Evolutionary conservation across 2,113 vertebrate species (phyloP).

Genomic region (Prinia subflava): DNA sequence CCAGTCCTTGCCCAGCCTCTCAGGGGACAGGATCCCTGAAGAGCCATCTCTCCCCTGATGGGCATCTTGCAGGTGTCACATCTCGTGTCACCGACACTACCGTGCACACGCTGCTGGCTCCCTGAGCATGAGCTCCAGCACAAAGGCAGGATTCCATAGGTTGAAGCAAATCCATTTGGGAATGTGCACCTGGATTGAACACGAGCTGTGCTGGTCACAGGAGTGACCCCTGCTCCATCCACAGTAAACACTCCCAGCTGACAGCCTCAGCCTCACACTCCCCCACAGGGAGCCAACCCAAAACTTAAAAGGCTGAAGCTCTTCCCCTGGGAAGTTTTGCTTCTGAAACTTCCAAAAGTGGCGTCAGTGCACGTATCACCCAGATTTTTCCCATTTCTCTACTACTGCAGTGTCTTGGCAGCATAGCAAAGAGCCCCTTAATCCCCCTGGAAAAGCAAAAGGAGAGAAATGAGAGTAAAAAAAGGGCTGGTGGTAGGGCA

Average conservation of each 20-base stretch:
- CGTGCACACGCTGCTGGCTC: neutral
- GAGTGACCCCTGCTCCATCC: rapidly evolving
- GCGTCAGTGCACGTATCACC: neutral
- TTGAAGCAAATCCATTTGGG: neutral
- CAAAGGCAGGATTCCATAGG: neutral
- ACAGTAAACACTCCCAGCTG: rapidly evolving
- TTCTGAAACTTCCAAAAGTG: neutral
- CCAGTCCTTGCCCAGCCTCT: neutral
- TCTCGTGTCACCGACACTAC: neutral
- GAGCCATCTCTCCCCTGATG: neutral
- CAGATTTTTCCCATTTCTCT: neutral
- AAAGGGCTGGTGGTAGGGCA: neutral
- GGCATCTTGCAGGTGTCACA: neutral
- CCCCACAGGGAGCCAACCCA: neutral
- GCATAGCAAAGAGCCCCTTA: neutral
- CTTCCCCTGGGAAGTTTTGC: neutral
- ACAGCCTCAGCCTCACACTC: neutral
- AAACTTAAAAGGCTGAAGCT: neutral
- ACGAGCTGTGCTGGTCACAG: rapidly evolving
- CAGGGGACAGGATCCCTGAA: neutral
- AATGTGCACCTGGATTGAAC: neutral
- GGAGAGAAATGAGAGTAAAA: neutral
- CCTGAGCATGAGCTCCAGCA: neutral
- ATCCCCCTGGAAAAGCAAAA: neutral
- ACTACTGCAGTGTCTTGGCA: neutral